phyloP scores from a whole-genome alignment of 2,797 vertebrate species.

The Labeo calbasu region DNA sequence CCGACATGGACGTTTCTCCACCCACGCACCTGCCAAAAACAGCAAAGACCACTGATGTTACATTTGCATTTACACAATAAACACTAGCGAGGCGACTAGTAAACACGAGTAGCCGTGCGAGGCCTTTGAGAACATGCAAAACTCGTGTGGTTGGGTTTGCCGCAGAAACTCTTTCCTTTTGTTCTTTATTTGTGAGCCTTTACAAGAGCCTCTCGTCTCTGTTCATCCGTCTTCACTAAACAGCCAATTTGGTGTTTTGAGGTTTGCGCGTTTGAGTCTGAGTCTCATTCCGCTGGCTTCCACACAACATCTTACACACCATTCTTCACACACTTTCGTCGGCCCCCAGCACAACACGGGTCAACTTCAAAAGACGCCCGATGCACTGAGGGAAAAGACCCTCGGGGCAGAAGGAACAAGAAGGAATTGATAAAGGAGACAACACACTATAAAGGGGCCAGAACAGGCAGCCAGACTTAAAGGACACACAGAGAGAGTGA shows the following conservation, averaged over 20 bases:
- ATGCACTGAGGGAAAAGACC: slow-evolving; percentile 30
- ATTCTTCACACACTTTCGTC: slow-evolving; percentile 24
- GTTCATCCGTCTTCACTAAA: slow-evolving; percentile 22
- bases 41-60: neutral
- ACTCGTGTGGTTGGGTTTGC: neutral
- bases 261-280: neutral
- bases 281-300: slow-evolving; percentile 2
- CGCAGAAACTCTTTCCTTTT: slow-evolving; percentile 4
- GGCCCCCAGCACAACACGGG: slow-evolving; percentile 11
- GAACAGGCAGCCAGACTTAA: slow-evolving; percentile 26
- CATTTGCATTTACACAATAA: slow-evolving; percentile 18
- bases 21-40: slow-evolving; percentile 4
- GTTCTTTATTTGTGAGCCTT: neutral
- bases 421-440: slow-evolving; percentile 38
- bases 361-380: slow-evolving; percentile 41
- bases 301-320: slow-evolving; percentile 35
- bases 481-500: slow-evolving; percentile 30
- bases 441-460: slow-evolving; percentile 15
- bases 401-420: slow-evolving; percentile 37
- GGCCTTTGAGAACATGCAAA: neutral
- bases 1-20: neutral
- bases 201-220: slow-evolving; percentile 5
- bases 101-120: neutral
- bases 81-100: slow-evolving; percentile 9
- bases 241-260: slow-evolving; percentile 27